phyloP scores from a whole-genome alignment of 2,797 vertebrate genomes.

The Hydrophis major region DNA sequence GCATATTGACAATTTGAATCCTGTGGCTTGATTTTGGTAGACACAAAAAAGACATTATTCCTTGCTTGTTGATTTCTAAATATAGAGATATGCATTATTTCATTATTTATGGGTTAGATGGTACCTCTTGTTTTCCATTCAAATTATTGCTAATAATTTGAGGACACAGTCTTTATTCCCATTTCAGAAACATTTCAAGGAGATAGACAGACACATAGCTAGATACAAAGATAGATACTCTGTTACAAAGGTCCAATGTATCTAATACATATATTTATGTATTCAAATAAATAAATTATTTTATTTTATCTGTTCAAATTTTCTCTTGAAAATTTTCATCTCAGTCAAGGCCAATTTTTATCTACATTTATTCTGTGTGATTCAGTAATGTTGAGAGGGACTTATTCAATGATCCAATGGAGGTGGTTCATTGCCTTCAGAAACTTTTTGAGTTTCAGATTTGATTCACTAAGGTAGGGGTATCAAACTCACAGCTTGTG shows the following conservation, averaged over 20 bases:
- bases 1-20: neutral
- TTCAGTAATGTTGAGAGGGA: neutral
- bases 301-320: neutral
- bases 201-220: no score
- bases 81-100: neutral
- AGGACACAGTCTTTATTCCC: neutral
- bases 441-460: neutral
- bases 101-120: neutral
- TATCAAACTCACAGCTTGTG: no score
- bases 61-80: neutral
- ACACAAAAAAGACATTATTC: neutral
- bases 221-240: no score
- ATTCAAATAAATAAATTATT: neutral
- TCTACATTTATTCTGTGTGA: neutral
- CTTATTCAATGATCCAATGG: neutral
- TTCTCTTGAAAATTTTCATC: neutral
- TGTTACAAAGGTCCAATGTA: neutral
- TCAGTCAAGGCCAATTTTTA: neutral
- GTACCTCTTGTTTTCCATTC: neutral
- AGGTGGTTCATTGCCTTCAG: neutral
- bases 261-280: neutral
- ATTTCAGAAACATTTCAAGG: neutral
- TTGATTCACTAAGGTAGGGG: neutral
- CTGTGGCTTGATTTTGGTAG: neutral
- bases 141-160: neutral